Percentiles rank a stretch among this genome's conserved stretches.
These are phyloP conservation scores for Gallirallus australis DNA, from an alignment of 2,797 vertebrate species.

Conservation along the genomic window DNA sequence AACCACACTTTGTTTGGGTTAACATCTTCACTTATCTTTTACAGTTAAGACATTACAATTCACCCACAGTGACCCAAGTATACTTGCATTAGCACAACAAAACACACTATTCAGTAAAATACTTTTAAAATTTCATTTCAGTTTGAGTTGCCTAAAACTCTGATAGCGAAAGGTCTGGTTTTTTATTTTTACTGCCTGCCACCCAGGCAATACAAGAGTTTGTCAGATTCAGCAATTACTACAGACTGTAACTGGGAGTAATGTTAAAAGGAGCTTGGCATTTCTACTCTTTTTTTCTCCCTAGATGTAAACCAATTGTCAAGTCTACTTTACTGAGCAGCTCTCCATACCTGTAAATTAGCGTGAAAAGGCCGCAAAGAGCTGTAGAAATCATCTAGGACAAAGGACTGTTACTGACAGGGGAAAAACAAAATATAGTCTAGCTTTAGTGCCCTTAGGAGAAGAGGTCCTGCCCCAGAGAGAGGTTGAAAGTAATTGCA, in stretches of 20 bases:
- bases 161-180: not conserved
- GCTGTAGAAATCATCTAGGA: not conserved
- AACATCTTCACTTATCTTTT: not conserved
- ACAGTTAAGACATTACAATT: not conserved
- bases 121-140: not conserved
- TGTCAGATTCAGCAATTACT: not conserved
- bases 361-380: not conserved
- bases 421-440: not conserved
- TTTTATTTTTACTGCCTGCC: not conserved
- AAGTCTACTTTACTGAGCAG: not conserved
- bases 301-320: not conserved
- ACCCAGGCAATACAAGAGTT: not conserved
- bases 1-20: not conserved
- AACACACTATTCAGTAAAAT: not conserved
- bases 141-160: not conserved
- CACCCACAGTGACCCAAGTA: not conserved
- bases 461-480: not conserved
- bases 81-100: not conserved
- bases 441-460: not conserved
- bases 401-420: not conserved
- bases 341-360: not conserved
- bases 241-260: not conserved
- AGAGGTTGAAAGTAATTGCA: not conserved
- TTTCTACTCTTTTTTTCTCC: not conserved
- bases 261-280: not conserved